Percentiles rank a stretch among this genome's conserved stretches.
Evolutionary conservation across 2,113 vertebrate species (phyloP).

Genomic region (Gymnogyps californianus): DNA sequence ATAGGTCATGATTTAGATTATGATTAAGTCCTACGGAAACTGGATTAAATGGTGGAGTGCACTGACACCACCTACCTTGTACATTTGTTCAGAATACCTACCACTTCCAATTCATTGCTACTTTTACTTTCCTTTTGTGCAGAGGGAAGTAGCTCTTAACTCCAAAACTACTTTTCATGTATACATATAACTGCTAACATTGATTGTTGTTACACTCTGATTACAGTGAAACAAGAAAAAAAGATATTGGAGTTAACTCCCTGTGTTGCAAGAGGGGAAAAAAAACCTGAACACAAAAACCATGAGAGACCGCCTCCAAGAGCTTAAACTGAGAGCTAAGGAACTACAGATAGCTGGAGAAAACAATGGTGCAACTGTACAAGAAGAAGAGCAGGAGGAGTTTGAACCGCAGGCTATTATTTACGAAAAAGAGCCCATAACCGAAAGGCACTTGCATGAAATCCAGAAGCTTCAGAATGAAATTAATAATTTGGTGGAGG

Average conservation of each 20-base stretch:
- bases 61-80: neutral
- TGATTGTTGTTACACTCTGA: neutral
- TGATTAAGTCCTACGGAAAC: neutral
- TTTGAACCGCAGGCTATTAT: slow-evolving; percentile 84
- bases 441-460: slow-evolving; percentile 84
- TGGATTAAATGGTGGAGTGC: neutral
- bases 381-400: slow-evolving; percentile 64
- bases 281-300: slow-evolving; percentile 15
- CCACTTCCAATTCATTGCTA: neutral
- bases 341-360: slow-evolving; percentile 67
- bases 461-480: slow-evolving; percentile 83
- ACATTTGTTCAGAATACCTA: neutral
- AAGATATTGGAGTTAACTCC: neutral
- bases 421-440: slow-evolving; percentile 87
- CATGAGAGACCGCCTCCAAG: slow-evolving; percentile 90
- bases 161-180: neutral
- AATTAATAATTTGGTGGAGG: slow-evolving; percentile 78
- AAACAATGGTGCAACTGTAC: neutral
- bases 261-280: neutral
- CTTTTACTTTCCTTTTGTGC: neutral
- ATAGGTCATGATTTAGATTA: too few relatives aligned
- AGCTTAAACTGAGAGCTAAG: slow-evolving; percentile 81
- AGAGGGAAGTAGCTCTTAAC: neutral
- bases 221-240: neutral
- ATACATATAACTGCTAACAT: neutral